phyloP scores from a whole-genome alignment of 2,113 vertebrate genomes.

The Ondatra zibethicus region DNA sequence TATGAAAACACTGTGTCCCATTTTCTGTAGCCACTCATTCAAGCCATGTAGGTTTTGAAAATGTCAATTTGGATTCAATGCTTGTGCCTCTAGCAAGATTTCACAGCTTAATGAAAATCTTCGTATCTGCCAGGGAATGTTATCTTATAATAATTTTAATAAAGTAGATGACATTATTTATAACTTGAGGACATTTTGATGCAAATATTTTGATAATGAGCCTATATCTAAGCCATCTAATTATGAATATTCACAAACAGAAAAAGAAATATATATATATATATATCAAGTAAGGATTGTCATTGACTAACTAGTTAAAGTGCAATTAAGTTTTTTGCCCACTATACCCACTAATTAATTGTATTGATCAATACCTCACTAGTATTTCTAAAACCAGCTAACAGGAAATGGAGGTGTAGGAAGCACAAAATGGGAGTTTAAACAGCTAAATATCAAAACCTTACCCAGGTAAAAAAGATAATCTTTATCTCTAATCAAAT shows the following conservation, averaged over 20 bases:
- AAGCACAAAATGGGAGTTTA: neutral
- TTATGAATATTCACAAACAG: conserved; percentile 16
- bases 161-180: conserved; percentile 36
- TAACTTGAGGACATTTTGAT: conserved; percentile 26
- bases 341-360: conserved; percentile 62
- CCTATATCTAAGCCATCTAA: neutral
- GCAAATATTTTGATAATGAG: conserved; percentile 25
- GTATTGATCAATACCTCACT: conserved; percentile 56
- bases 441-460: neutral
- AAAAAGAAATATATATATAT: neutral
- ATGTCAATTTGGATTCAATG: neutral
- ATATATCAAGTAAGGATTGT: neutral
- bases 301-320: conserved; percentile 57
- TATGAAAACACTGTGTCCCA: neutral
- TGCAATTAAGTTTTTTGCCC: conserved; percentile 44
- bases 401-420: neutral
- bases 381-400: conserved; percentile 29
- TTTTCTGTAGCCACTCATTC: conserved; percentile 33
- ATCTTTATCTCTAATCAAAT: neutral
- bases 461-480: neutral
- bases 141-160: conserved; percentile 56
- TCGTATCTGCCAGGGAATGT: neutral
- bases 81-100: neutral
- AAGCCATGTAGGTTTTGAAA: conserved; percentile 7
- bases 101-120: conserved; percentile 42